Evolutionary conservation across 2,888 invertebrate genomes (phyloP), one percentile per base, ranked within the genome.

Genomic region (Deilephila porcellus): DNA sequence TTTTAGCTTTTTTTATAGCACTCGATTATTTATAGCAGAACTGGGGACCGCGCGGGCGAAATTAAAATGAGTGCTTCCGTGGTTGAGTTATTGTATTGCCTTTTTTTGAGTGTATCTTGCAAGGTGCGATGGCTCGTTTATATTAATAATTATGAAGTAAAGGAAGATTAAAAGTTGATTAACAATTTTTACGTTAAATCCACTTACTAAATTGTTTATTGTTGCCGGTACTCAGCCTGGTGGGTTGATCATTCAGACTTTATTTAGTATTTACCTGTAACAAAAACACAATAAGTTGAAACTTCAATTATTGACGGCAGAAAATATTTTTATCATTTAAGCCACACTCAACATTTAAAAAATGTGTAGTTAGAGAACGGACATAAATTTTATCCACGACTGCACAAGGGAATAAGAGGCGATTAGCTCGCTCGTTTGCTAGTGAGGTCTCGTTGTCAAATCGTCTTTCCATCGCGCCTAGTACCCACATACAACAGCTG

Each of bases 1-100:
- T 88, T 88, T 85, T 78, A 76, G 77, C 73, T 81, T 86, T 86
- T 87, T 88, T 83, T 85, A 79, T 80, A 74, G 77, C 73, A 71
- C 75, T 79, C 81, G 76, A 86, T 86, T 86, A 87, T 87, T 87
- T 86, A 87, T 85, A 71, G 82, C 79, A 73, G 71, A 71, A 76
- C 78, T 76, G 78, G 77, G 81, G 78, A 78, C 76, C 75, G 76
- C 77, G 81, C 74, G 75, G 78, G 75, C 67, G 75, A 73, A 79
- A 83, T 82, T 82, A 78, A 84, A 82, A 83, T 79, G 75, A 77
- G 75, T 76, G 75, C 71, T 74, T 74, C 17, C 32, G 70, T 25
- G 71, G 71, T 4, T 67, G 67, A 67, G 45, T 52, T 52, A 52
- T 67, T 67, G 67, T 45, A 67, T 67, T 45, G 52, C 64, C 64